Evolutionary conservation across 2,797 vertebrate genomes (phyloP).

Genomic region (Tragelaphus oryx): DNA sequence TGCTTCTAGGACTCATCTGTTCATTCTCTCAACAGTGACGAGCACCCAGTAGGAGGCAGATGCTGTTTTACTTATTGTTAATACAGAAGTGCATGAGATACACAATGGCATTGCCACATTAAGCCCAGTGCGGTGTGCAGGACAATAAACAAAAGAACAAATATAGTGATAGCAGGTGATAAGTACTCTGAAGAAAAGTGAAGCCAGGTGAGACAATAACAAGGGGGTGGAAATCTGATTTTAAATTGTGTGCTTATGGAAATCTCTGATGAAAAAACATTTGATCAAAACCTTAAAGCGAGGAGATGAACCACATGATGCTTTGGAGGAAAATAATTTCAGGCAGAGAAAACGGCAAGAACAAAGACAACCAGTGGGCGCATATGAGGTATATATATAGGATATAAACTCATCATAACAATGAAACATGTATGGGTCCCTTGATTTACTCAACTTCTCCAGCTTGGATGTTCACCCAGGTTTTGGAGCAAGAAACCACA

Average conservation of each 20-base stretch:
- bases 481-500: background rate
- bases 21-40: background rate
- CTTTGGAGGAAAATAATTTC: background rate
- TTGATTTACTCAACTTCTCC: background rate
- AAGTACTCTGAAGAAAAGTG: background rate
- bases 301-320: background rate
- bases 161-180: background rate
- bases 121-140: background rate
- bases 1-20: background rate
- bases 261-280: background rate
- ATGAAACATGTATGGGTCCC: background rate
- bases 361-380: background rate
- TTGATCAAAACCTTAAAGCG: background rate
- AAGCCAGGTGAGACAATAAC: background rate
- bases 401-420: background rate
- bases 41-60: background rate
- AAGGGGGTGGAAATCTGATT: background rate
- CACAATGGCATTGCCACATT: background rate
- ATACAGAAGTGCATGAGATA: background rate
- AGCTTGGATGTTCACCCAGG: background rate
- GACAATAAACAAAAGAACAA: background rate
- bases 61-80: background rate
- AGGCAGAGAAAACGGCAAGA: background rate
- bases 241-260: background rate
- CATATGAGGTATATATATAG: background rate